These are phyloP conservation scores for Amphipoea lucens DNA, from an alignment of 2,888 invertebrate species.

Conservation along the genomic window DNA sequence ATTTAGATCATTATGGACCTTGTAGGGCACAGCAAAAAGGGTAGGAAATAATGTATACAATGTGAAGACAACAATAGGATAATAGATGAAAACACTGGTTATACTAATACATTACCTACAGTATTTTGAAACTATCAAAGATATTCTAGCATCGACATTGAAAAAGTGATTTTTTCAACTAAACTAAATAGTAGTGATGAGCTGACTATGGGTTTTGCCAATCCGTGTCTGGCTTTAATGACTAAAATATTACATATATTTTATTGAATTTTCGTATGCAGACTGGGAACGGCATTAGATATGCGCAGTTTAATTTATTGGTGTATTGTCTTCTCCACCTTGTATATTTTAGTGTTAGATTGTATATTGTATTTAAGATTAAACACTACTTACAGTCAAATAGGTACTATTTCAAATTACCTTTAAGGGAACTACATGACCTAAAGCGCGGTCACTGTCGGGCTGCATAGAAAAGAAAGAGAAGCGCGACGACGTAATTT, in stretches of 20 bases:
- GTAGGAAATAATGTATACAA: neutral
- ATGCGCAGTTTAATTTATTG: neutral
- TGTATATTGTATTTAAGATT: neutral
- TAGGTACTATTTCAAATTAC: constrained; percentile 4
- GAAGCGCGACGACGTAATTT: no score
- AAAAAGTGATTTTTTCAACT: no score
- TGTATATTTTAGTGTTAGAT: neutral
- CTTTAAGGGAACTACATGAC: neutral
- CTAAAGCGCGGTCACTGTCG: no score
- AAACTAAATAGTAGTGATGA: no score
- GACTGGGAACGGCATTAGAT: no score
- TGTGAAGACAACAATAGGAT: neutral
- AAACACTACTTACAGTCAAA: neutral
- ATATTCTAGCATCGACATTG: neutral
- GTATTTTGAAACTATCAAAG: neutral
- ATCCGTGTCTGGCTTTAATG: no score
- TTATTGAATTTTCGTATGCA: no score
- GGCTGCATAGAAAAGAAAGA: no score
- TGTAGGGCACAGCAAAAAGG: no score
- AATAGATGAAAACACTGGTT: neutral
- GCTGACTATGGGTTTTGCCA: no score
- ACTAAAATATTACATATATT: no score
- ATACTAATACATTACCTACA: neutral
- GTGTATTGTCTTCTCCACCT: neutral
- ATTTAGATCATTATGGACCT: no score